Evolutionary conservation across 2,888 invertebrate species (phyloP).

Genomic region (Apamea anceps): DNA sequence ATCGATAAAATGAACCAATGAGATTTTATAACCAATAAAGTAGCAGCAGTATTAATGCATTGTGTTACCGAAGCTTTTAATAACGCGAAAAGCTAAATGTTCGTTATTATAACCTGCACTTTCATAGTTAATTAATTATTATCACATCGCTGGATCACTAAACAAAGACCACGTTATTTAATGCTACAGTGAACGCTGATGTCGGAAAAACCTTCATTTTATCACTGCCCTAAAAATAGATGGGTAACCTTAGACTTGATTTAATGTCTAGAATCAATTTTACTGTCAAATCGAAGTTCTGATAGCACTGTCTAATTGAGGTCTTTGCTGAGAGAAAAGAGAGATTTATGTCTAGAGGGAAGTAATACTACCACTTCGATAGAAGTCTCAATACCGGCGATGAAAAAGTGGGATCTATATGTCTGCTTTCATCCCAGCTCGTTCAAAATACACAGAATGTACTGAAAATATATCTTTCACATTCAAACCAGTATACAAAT

Average conservation of each 20-base stretch:
- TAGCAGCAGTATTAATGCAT: slow-evolving; percentile 27
- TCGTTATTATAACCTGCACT: background rate
- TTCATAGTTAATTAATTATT: slow-evolving; percentile 17
- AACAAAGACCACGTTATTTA: background rate
- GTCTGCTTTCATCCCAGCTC: slow-evolving; percentile 24
- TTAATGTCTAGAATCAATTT: slow-evolving; percentile 31
- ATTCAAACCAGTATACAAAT: slow-evolving; percentile 44
- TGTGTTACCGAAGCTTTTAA: slow-evolving; percentile 27
- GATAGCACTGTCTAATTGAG: slow-evolving; percentile 39
- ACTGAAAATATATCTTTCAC: slow-evolving; percentile 46
- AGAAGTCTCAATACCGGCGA: slow-evolving; percentile 20
- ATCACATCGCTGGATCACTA: background rate
- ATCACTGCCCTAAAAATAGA: slow-evolving; percentile 11
- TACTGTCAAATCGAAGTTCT: slow-evolving; percentile 31
- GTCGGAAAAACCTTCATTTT: slow-evolving; percentile 6
- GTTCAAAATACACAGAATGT: slow-evolving; percentile 23
- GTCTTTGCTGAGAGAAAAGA: slow-evolving; percentile 28
- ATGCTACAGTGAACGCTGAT: background rate
- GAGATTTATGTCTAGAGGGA: slow-evolving; percentile 20
- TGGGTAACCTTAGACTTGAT: slow-evolving; percentile 16
- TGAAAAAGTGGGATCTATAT: slow-evolving; percentile 35
- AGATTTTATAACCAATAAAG: slow-evolving; percentile 46
- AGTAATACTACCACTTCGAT: slow-evolving; percentile 12
- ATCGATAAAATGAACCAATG: slow-evolving; percentile 44
- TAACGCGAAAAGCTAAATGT: slow-evolving; percentile 19